phyloP scores from a whole-genome alignment of 2,797 vertebrate genomes.

The Apogon hyalosoma region DNA sequence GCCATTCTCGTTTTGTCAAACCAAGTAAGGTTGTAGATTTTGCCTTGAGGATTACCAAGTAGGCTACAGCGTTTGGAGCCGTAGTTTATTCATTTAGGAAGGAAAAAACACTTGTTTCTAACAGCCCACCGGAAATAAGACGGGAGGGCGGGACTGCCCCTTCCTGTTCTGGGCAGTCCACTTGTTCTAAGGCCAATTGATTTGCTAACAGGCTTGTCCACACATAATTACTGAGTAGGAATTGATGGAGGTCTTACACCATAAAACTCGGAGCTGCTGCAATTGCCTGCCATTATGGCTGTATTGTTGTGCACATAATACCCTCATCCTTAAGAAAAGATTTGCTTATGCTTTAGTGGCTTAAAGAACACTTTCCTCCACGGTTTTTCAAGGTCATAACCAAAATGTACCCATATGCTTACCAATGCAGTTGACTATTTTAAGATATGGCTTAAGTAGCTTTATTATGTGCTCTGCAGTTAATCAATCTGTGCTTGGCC shows the following conservation, averaged over 20 bases:
- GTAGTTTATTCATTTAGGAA: conserved; percentile 31
- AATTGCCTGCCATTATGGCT: conserved; percentile 77
- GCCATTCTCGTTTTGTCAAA: conserved; percentile 32
- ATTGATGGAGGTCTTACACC: conserved; percentile 80
- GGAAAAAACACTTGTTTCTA: conserved; percentile 40
- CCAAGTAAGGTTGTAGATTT: conserved; percentile 28
- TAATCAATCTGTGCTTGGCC: conserved; percentile 61
- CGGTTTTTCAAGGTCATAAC: conserved; percentile 44
- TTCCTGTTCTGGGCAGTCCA: conserved; percentile 64
- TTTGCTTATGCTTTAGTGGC: conserved; percentile 38
- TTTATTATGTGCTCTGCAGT: conserved; percentile 71
- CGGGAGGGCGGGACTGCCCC: conserved; percentile 51
- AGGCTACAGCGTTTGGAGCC: conserved; percentile 39
- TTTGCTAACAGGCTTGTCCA: conserved; percentile 82
- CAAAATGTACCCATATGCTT: conserved; percentile 45
- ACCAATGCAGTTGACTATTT: conserved; percentile 34
- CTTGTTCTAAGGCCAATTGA: conserved; percentile 75
- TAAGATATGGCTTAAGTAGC: conserved; percentile 32
- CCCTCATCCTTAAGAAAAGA: conserved; percentile 70
- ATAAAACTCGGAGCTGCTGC: conserved; percentile 76
- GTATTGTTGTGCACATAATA: conserved; percentile 76
- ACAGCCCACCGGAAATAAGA: conserved; percentile 70
- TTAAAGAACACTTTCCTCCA: conserved; percentile 42
- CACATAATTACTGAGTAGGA: conserved; percentile 81
- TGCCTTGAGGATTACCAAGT: conserved; percentile 24